phyloP scores from a whole-genome alignment of 2,797 vertebrate genomes.

The Meda fulgida region DNA sequence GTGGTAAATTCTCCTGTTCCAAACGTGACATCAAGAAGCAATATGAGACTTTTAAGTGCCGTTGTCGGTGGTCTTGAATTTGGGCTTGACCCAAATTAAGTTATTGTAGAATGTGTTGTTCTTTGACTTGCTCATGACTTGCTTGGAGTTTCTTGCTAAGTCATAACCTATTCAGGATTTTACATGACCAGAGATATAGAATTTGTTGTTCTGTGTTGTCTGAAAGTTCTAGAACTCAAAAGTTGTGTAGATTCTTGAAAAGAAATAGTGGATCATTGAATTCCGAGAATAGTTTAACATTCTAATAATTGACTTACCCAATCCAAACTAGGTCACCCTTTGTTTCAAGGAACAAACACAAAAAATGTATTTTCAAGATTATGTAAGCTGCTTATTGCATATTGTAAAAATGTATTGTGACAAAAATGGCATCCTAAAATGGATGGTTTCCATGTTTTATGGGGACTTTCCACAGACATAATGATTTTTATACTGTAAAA shows the following conservation, averaged over 20 bases:
- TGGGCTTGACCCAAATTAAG: background rate
- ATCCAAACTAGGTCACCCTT: background rate
- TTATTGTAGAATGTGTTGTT: background rate
- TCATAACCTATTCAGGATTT: background rate
- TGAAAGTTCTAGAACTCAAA: background rate
- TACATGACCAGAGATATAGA: background rate
- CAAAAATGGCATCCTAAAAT: background rate
- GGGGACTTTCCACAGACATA: background rate
- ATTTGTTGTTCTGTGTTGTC: background rate
- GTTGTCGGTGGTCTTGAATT: background rate
- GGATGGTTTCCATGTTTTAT: background rate
- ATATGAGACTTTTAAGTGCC: background rate
- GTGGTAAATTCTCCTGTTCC: conserved; percentile 13
- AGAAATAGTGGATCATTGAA: background rate
- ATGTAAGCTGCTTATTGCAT: background rate
- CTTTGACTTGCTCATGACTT: background rate
- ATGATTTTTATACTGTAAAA: background rate
- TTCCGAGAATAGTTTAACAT: background rate
- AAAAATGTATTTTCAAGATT: background rate
- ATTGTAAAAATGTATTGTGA: background rate
- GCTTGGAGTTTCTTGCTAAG: background rate
- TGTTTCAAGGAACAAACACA: background rate
- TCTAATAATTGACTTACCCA: background rate
- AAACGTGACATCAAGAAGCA: conserved; percentile 23
- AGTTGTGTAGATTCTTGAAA: background rate